Conservation (phyloP, 2,797 vertebrate species). For the Acanthopagrus latus region DNA sequence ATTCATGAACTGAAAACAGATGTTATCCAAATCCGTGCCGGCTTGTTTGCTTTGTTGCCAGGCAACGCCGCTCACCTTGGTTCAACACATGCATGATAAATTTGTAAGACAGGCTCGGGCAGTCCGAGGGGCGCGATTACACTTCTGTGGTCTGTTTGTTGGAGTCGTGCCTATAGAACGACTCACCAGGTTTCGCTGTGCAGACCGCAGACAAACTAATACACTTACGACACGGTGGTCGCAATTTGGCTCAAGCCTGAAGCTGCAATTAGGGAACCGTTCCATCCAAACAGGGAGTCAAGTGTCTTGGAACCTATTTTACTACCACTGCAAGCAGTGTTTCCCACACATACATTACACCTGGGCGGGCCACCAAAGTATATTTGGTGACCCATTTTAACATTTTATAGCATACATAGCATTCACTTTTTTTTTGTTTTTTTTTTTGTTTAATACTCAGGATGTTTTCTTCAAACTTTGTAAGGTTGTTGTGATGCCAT, state of each 20-base stretch:
- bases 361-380: too few relatives aligned
- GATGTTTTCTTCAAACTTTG: too few relatives aligned
- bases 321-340: neutral
- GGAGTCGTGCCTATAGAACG: constrained; percentile 29
- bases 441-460: neutral
- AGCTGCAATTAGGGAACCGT: constrained; percentile 27
- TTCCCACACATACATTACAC: too few relatives aligned
- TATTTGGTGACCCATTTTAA: too few relatives aligned
- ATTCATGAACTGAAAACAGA: constrained; percentile 78
- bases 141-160: constrained; percentile 37
- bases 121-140: constrained; percentile 31
- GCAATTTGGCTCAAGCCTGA: constrained; percentile 30
- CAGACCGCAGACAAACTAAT: constrained; percentile 37
- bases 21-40: constrained; percentile 63
- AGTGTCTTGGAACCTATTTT: constrained; percentile 1
- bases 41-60: constrained; percentile 71
- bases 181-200: constrained; percentile 32
- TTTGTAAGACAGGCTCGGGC: constrained; percentile 15
- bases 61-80: constrained; percentile 52
- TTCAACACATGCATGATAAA: constrained; percentile 44
- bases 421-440: neutral
- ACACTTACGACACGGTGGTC: constrained; percentile 13
- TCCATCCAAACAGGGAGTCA: constrained; percentile 23
- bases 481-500: too few relatives aligned
- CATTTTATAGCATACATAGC: neutral